Evolutionary conservation across 2,113 vertebrate genomes (phyloP).

Genomic region (Oplegnathus fasciatus): DNA sequence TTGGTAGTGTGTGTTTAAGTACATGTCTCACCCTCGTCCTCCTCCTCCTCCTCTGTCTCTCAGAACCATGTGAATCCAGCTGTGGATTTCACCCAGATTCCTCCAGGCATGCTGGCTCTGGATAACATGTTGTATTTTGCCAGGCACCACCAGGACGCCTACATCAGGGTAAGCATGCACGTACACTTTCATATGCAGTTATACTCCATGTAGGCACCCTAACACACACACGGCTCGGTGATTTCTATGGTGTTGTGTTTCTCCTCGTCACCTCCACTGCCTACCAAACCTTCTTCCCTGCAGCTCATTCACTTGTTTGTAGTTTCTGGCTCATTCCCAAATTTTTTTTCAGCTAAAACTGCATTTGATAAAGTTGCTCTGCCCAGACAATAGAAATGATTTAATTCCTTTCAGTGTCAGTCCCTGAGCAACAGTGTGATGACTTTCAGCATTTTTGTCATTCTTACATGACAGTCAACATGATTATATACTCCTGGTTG

Average conservation of each 20-base stretch:
- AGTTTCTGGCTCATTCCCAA: constrained; percentile 19
- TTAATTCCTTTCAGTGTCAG: constrained; percentile 1
- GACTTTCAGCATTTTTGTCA: constrained; percentile 1
- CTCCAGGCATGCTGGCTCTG: constrained; percentile 97
- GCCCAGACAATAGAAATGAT: not conserved
- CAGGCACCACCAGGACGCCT: constrained; percentile 95
- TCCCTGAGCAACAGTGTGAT: not conserved
- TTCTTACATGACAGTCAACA: not conserved
- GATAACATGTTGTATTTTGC: constrained; percentile 99
- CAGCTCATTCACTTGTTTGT: constrained; percentile 33
- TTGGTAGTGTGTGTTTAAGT: not conserved
- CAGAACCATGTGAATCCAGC: constrained; percentile 99
- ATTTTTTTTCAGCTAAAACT: constrained; percentile 19
- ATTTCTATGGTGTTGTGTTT: constrained; percentile 6
- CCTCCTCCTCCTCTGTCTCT: constrained; percentile 6
- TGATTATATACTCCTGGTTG: not conserved
- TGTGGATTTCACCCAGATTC: constrained; percentile 98
- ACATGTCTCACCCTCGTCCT: not conserved
- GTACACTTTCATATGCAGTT: not conserved
- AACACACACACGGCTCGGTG: not conserved
- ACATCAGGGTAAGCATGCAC: constrained; percentile 91
- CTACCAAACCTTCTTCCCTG: constrained; percentile 25
- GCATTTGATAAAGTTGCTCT: constrained; percentile 18
- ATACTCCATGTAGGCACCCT: not conserved
- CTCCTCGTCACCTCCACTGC: constrained; percentile 8